Percentiles rank a stretch among this genome's conserved stretches.
phyloP scores from a whole-genome alignment of 2,888 invertebrate species.

The Noctua fimbriata region DNA sequence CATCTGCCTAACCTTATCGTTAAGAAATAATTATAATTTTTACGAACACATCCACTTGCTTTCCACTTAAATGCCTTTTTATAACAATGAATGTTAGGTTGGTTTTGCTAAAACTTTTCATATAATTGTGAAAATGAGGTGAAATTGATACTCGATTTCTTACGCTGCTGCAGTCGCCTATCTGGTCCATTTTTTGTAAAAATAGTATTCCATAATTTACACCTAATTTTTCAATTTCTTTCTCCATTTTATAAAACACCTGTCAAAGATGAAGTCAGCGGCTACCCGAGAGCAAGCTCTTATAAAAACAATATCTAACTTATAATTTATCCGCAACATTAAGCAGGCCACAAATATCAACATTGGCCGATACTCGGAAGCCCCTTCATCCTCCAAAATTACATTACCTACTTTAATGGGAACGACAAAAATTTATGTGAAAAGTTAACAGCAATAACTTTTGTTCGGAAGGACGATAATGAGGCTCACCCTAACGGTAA shows the following conservation, averaged over 20 bases:
- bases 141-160: background rate
- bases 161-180: background rate
- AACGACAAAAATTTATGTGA: constrained; percentile 85
- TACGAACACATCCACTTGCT: constrained; percentile 50
- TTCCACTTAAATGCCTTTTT: constrained; percentile 47
- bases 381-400: constrained; percentile 72
- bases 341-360: constrained; percentile 43
- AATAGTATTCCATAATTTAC: background rate
- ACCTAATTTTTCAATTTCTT: background rate
- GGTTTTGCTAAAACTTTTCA: background rate
- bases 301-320: constrained; percentile 10
- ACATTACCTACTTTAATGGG: constrained; percentile 81
- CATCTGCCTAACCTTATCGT: background rate
- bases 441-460: constrained; percentile 79
- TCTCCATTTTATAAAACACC: constrained; percentile 8
- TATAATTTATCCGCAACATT: constrained; percentile 39
- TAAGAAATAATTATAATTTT: constrained; percentile 67
- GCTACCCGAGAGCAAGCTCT: constrained; percentile 9
- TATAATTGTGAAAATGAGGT: background rate
- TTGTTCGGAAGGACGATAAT: constrained; percentile 66
- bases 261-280: constrained; percentile 16
- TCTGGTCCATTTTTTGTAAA: fast-evolving
- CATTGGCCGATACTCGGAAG: constrained; percentile 59
- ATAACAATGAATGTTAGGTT: constrained; percentile 19
- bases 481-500: constrained; percentile 48